Conservation (phyloP, 2,888 invertebrate species). For the Plemyria rubiginata region DNA sequence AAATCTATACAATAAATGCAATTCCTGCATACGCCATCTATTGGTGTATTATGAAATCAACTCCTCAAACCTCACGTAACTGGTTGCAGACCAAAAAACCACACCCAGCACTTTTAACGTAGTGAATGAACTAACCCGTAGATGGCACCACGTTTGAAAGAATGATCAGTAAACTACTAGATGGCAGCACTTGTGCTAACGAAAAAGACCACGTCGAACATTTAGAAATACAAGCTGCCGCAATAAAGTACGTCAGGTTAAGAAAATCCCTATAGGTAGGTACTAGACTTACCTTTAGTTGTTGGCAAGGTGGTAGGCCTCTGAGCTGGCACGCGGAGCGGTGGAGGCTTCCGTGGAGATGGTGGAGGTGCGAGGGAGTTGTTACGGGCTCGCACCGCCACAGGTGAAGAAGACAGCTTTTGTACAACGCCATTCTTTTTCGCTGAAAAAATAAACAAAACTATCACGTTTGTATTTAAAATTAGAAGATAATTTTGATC, state of each 20-base stretch:
- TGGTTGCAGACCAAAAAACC: background rate
- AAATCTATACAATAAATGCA: too few species aligned
- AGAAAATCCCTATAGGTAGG: background rate
- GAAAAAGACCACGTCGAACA: background rate
- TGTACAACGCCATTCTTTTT: constrained; percentile 82
- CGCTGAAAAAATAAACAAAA: constrained; percentile 55
- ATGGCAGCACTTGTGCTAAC: constrained; percentile 13
- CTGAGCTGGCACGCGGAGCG: constrained; percentile 68
- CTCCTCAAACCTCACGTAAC: background rate
- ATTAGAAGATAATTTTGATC: background rate
- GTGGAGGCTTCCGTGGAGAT: constrained; percentile 73
- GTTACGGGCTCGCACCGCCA: constrained; percentile 73
- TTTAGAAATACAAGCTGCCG: background rate
- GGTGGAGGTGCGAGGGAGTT: constrained; percentile 72
- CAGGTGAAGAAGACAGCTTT: constrained; percentile 76
- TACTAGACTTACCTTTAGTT: constrained; percentile 65
- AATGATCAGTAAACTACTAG: constrained; percentile 2
- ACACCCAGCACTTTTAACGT: background rate
- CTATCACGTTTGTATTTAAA: background rate
- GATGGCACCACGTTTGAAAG: constrained; percentile 37
- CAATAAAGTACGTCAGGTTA: background rate
- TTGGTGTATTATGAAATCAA: constrained; percentile 2
- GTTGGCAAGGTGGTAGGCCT: constrained; percentile 76
- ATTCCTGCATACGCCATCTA: constrained; percentile 13
- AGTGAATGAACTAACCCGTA: constrained; percentile 14